Percentiles rank a stretch among this genome's conserved stretches.
Conservation (phyloP, 1,140 invertebrate genomes). For the Drosophila miranda region DNA sequence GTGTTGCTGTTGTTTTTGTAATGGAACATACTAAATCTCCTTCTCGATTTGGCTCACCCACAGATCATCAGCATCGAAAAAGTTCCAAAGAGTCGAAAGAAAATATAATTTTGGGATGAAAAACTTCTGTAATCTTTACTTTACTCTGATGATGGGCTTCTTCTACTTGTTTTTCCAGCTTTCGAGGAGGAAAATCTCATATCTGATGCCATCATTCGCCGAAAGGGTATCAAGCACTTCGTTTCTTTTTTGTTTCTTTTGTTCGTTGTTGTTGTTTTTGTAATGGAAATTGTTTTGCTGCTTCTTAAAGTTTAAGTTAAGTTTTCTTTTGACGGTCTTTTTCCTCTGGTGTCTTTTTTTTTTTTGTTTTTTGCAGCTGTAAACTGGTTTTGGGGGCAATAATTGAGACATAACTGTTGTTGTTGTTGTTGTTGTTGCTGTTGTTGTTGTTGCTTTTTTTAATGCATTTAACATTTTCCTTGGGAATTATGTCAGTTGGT, state of each 20-base stretch:
- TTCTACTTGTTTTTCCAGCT: no score
- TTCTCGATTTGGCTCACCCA: no score
- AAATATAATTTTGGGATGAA: no score
- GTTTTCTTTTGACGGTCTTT: conserved; percentile 19
- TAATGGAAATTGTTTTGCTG: conserved; percentile 42
- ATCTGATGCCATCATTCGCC: no score
- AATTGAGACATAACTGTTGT: conserved; percentile 71
- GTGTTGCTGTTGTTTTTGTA: no score
- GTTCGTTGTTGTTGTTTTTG: conserved; percentile 28
- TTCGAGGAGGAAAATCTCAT: no score
- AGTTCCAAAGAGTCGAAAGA: no score
- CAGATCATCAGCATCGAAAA: no score
- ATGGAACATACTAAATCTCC: no score
- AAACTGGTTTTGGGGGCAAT: conserved; percentile 51
- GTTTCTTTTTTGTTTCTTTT: conserved; percentile 2
- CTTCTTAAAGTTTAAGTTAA: conserved; percentile 36
- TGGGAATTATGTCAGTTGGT: conserved; percentile 73
- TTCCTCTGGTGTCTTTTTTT: conserved; percentile 6
- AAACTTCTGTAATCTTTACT: no score
- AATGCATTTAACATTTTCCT: conserved; percentile 69
- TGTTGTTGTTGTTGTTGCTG: conserved; percentile 49
- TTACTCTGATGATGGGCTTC: no score
- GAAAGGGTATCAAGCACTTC: no score
- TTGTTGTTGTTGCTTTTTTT: conserved; percentile 52
- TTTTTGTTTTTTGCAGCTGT: neutral